phyloP scores from a whole-genome alignment of 2,888 invertebrate species.

The Alloscopus bannaensis region DNA sequence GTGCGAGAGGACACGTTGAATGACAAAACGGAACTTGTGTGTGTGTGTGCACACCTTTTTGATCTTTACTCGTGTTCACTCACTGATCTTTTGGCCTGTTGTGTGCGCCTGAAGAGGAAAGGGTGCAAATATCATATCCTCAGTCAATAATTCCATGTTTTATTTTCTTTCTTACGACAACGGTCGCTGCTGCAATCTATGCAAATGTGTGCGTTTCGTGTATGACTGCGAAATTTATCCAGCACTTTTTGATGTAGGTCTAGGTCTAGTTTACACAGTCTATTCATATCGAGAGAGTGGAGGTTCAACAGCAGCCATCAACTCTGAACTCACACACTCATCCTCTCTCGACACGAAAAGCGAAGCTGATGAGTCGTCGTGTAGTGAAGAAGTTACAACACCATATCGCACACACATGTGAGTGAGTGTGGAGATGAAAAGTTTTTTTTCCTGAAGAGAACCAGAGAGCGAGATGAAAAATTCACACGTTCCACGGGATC shows the following conservation, averaged over 20 bases:
- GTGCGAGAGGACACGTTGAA: conserved; percentile 4
- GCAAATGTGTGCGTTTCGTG: too few species aligned
- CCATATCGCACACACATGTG: conserved; percentile 4
- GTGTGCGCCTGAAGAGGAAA: too few species aligned
- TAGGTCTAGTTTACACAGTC: conserved; percentile 22
- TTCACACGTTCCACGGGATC: conserved; percentile 32
- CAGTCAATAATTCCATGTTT: too few species aligned
- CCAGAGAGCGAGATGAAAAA: conserved; percentile 18
- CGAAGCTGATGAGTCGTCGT: neutral
- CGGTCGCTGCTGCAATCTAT: neutral
- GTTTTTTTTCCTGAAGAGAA: neutral
- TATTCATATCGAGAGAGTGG: too few species aligned
- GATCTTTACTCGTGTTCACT: conserved; percentile 15
- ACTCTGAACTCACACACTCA: too few species aligned
- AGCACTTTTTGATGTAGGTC: conserved; percentile 47
- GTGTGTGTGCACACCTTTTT: neutral
- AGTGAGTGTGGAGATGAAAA: conserved; percentile 2
- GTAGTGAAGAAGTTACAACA: neutral
- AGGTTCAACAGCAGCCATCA: too few species aligned
- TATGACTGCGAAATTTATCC: too few species aligned
- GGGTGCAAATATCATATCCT: too few species aligned
- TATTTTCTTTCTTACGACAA: too few species aligned
- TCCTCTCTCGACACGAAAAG: conserved; percentile 9
- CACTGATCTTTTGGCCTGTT: conserved; percentile 45
- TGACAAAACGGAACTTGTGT: neutral